Evolutionary conservation across 2,888 invertebrate genomes (phyloP).

Genomic region (Clitarchus hookeri): DNA sequence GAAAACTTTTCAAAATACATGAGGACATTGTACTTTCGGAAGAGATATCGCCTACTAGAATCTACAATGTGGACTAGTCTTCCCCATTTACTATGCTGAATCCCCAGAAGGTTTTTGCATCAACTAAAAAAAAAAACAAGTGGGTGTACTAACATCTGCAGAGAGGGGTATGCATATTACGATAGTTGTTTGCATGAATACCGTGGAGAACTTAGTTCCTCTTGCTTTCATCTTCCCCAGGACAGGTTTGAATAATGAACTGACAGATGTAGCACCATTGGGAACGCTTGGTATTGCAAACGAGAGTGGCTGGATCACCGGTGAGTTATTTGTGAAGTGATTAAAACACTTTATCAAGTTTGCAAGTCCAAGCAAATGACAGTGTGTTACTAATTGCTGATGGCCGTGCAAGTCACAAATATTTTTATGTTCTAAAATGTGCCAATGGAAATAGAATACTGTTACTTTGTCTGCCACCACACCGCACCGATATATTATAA

Average conservation of each 20-base stretch:
- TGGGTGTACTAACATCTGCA: constrained; percentile 39
- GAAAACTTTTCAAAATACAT: not conserved
- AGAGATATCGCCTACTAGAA: not conserved
- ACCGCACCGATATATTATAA: constrained; percentile 15
- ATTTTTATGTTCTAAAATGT: constrained; percentile 33
- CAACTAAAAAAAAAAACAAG: constrained; percentile 31
- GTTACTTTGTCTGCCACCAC: not conserved
- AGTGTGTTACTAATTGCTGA: constrained; percentile 30
- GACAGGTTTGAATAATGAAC: constrained; percentile 39
- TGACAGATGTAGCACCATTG: constrained; percentile 42
- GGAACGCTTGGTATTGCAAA: constrained; percentile 38
- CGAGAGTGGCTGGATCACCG: constrained; percentile 43
- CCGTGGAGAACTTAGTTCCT: constrained; percentile 41
- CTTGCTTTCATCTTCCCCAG: constrained; percentile 43
- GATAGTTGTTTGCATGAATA: constrained; percentile 41
- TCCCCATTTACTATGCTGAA: not conserved
- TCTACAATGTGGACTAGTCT: too few relatives aligned
- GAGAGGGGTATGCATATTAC: constrained; percentile 44
- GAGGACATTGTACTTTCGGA: not conserved
- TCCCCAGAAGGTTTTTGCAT: constrained; percentile 8
- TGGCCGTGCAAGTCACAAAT: constrained; percentile 35
- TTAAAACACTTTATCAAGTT: constrained; percentile 35
- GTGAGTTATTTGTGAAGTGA: constrained; percentile 39
- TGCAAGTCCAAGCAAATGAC: constrained; percentile 17
- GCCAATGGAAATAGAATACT: not conserved